Conservation (phyloP, 2,113 vertebrate genomes). For the Hyla sarda region DNA sequence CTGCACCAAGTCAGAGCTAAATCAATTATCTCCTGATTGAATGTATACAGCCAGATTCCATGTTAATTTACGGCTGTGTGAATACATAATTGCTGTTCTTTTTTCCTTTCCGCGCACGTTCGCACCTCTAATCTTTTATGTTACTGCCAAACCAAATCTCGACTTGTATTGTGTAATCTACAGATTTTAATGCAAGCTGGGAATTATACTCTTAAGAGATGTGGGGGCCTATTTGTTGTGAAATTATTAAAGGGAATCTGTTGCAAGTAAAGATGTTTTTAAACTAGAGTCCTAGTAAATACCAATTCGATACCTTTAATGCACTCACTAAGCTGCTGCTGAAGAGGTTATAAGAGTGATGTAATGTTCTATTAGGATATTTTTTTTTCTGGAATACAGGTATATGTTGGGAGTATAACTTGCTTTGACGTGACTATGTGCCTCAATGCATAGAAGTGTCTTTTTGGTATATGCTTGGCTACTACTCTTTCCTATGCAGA, state of each 20-base stretch:
- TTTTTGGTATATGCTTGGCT: too few relatives aligned
- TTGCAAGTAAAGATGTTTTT: background rate
- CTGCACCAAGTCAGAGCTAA: constrained; percentile 29
- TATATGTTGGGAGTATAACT: too few relatives aligned
- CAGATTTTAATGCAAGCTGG: background rate
- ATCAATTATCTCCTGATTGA: constrained; percentile 52
- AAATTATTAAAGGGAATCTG: background rate
- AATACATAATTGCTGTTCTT: constrained; percentile 44
- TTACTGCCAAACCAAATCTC: background rate
- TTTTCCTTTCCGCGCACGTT: constrained; percentile 28
- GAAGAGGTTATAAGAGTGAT: background rate
- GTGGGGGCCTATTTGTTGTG: too few relatives aligned
- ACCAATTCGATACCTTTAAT: background rate
- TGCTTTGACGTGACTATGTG: too few relatives aligned
- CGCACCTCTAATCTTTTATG: constrained; percentile 11
- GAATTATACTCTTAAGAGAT: background rate
- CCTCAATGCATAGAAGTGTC: too few relatives aligned
- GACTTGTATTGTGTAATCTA: background rate
- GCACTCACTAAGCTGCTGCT: background rate
- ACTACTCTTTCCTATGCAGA: too few relatives aligned
- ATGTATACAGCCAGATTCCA: constrained; percentile 40
- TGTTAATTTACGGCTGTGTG: constrained; percentile 22
- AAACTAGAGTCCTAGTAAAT: background rate
- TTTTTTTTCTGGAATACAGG: too few relatives aligned
- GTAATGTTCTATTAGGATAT: too few relatives aligned